phyloP scores from a whole-genome alignment of 2,113 vertebrate species.

The Archilochus colubris region DNA sequence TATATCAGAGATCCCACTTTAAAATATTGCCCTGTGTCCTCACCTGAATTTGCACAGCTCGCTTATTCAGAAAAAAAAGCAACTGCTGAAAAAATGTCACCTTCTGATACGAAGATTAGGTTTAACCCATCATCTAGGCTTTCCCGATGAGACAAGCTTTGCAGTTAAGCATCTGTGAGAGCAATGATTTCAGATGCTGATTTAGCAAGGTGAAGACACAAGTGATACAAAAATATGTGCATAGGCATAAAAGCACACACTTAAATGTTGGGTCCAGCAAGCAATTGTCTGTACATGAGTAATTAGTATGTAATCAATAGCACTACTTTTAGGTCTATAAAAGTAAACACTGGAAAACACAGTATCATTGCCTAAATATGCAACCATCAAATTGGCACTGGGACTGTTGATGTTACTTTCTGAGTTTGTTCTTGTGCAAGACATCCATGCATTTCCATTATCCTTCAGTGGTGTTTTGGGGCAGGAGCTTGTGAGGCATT shows the following conservation, averaged over 20 bases:
- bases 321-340: not conserved
- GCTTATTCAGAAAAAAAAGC: not conserved
- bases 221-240: not conserved
- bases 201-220: not conserved
- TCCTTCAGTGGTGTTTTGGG: not conserved
- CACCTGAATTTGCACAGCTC: not conserved
- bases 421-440: not conserved
- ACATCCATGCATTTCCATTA: not conserved
- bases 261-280: not conserved
- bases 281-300: not conserved
- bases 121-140: not conserved
- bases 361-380: not conserved
- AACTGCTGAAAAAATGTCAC: not conserved
- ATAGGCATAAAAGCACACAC: not conserved
- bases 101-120: not conserved
- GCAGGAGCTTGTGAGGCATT: not conserved
- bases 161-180: not conserved
- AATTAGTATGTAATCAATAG: slow-evolving; percentile 24
- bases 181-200: not conserved
- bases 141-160: not conserved
- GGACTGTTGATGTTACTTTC: not conserved
- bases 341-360: not conserved
- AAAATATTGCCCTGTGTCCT: not conserved
- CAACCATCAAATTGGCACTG: not conserved
- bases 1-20: not conserved